Evolutionary conservation across 2,888 invertebrate species (phyloP).

Genomic region (Lapara coniferarum): DNA sequence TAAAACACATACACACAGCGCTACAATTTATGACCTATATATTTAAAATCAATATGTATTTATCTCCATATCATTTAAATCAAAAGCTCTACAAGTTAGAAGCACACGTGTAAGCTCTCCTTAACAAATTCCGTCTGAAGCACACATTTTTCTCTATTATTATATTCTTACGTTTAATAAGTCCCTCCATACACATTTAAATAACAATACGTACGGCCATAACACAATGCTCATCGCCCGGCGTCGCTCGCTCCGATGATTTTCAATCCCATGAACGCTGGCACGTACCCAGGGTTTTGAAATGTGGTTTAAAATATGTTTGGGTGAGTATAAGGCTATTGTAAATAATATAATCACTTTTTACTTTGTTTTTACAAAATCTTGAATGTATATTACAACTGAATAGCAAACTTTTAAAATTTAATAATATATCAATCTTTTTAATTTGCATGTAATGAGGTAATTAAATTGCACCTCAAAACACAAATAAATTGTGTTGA

Average conservation of each 20-base stretch:
- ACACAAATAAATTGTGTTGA: too few relatives aligned
- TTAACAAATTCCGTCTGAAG: constrained; percentile 14
- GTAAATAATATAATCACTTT: not conserved
- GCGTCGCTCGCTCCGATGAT: constrained; percentile 64
- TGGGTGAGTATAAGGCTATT: not conserved
- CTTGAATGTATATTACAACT: too few relatives aligned
- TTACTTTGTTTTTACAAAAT: too few relatives aligned
- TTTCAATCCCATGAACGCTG: constrained; percentile 64
- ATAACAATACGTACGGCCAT: constrained; percentile 57
- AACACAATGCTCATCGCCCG: constrained; percentile 65
- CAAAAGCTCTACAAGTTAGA: not conserved
- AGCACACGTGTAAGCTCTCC: not conserved
- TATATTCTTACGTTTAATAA: constrained; percentile 30
- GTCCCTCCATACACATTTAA: constrained; percentile 34
- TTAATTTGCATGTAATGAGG: too few relatives aligned
- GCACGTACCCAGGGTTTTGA: constrained; percentile 10
- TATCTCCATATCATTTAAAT: too few relatives aligned
- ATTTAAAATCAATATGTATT: too few relatives aligned
- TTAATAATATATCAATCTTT: too few relatives aligned
- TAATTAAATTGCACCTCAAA: too few relatives aligned
- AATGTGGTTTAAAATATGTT: constrained; percentile 12
- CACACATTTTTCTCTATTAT: constrained; percentile 25
- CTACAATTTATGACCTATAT: too few relatives aligned
- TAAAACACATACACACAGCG: too few relatives aligned
- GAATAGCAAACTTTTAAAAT: too few relatives aligned